Conservation (phyloP, 2,888 invertebrate genomes). For the Meloe dianella region DNA sequence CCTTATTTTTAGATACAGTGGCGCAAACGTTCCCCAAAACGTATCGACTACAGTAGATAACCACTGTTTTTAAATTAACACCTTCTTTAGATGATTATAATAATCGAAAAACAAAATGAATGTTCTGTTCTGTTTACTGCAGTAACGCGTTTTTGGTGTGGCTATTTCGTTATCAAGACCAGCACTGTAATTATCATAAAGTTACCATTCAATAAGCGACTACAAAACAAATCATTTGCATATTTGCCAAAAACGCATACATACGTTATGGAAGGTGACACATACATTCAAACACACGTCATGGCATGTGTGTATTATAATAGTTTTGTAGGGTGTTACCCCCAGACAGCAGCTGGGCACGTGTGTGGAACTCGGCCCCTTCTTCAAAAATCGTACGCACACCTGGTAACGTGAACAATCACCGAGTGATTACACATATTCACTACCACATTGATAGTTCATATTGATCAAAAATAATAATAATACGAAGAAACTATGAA, state of each 20-base stretch:
- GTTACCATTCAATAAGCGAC: neutral
- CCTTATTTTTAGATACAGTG: neutral
- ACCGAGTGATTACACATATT: slow-evolving; percentile 42
- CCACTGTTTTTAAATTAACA: too few species aligned
- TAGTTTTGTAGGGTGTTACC: slow-evolving; percentile 49
- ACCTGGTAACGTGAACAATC: slow-evolving; percentile 44
- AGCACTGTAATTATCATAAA: neutral
- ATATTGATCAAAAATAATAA: neutral
- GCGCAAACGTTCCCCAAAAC: too few species aligned
- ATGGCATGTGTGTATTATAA: slow-evolving; percentile 50
- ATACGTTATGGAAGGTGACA: slow-evolving; percentile 44
- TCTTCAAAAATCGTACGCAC: slow-evolving; percentile 32
- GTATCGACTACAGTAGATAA: too few species aligned
- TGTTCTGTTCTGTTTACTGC: too few species aligned
- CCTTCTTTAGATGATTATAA: too few species aligned
- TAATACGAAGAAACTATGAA: neutral
- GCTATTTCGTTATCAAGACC: too few species aligned
- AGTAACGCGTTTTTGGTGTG: too few species aligned
- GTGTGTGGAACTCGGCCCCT: slow-evolving; percentile 47
- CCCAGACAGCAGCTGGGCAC: slow-evolving; percentile 53
- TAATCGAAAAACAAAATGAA: too few species aligned
- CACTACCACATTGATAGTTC: neutral
- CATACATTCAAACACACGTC: slow-evolving; percentile 51
- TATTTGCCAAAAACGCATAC: slow-evolving; percentile 27
- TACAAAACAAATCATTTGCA: slow-evolving; percentile 20